Base-by-base conservation (phyloP, 2,113 vertebrate species). In the Oostethus manadensis region DNA sequence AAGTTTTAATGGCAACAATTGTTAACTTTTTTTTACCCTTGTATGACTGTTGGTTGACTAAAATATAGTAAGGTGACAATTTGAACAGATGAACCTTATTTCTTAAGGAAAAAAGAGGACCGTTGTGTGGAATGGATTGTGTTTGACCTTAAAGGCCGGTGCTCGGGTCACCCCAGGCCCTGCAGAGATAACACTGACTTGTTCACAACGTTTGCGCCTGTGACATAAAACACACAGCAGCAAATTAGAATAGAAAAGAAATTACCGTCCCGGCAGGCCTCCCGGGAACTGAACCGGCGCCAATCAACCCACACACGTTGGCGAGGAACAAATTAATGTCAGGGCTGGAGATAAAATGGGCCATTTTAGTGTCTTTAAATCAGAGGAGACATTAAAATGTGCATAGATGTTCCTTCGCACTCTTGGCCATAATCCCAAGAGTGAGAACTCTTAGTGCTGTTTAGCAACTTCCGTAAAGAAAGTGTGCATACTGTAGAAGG, bases 271-370 rank as follows among this genome's bases (percentile, higher is more conserved):
- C 49, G 55, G 64, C 59, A 17, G 77, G 78, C 69, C 60, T 66
- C 59, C 49, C 16, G 54, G 75, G 70, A 84, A 74, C 66, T 78
- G 83, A 81, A 61, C 49, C 44, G 0, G 56, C 71, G 79, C 84
- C 83, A 81, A 42, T 1, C 55, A 79, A 66, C 84, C 83, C 84
- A 81, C 82, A 76, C 82, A 64, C 53, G 49, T 38, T 67, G 58
- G 77, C 70, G 38, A 0, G 10, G 22, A 72, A 38, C 10, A 22
- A 69, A 56, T 74, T 64, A 50, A 76, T 56, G 64, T 68, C 59
- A 73, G 60, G 58, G 66, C 38, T 60, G 51, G 68, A 44, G 66
- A 55, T 29, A 56, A 68, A 73, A 77, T 22, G 4, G 23, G 63
- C 42, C 62, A 64, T 60, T 76, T 21, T 78, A 44, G 51, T 65